Base-by-base conservation (phyloP, 2,888 invertebrate genomes). In the Aporophyla lueneburgensis region DNA sequence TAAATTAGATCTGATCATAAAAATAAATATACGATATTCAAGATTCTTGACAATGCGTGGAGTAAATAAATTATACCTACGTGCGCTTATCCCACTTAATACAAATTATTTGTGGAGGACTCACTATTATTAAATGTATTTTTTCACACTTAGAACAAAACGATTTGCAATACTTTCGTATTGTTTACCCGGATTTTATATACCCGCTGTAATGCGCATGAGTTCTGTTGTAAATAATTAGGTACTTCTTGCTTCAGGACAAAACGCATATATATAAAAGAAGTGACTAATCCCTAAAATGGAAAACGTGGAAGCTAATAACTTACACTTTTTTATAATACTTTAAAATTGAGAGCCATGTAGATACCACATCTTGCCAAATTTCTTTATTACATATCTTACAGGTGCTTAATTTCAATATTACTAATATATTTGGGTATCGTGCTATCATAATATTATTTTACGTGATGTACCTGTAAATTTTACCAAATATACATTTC, bases 401-500 rank as follows among this genome's bases (percentile, higher is more conserved):
- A 72, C 74, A 82, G 88, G 88, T 89, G 86, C 88, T 85, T 83
- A 71, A 63, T 79, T 76, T 77, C 74, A 71, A 71, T 71, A 77
- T 74, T 70, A 77, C 59, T 75, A 68, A 71, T 69, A 75, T 80
- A 81, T 83, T 85, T 83, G 85, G 85, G 82, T 85, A 82, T 83
- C 72, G 86, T 84, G 82, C 90, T 92, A 88, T 89, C 87, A 86
- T 88, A 83, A 88, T 89, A 89, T 91, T 81, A 88, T 88, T 84
- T 89, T 89, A 92, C 89, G 90, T 92, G 90, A 91, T 91, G 94
- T 96, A 95, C 95, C 94, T 95, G 94, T 91, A 90, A 93, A 91
- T 91, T 88, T 93, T 93, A 95, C 96, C 95, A 96, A 96, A 96
- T 93, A 93, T 90, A 92, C 86, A 91, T 92, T 94, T 94, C 92